Base-by-base conservation (phyloP, 2,888 invertebrate genomes). In the Troglohyphantes excavatus region DNA sequence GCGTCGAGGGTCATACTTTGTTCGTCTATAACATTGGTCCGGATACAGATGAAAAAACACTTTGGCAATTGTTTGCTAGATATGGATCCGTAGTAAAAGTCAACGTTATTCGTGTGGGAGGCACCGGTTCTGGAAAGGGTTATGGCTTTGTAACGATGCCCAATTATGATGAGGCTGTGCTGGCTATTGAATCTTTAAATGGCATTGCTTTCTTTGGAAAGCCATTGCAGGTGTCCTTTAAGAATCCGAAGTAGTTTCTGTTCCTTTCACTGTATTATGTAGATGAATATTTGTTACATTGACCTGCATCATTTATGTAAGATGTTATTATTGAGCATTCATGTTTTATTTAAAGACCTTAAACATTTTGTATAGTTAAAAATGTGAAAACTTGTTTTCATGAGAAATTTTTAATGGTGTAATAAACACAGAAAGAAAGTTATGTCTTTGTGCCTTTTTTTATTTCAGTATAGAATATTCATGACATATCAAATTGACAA, bases 141-240 rank as follows among this genome's bases (percentile, higher is more conserved):
- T 94, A 93, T 91, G 94, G 93, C 0, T 94, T 94, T 92, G 93
- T 94, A 13, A 93, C 93, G 21, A 94, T 94, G 94, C 92, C 92
- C 19, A 93, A 93, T 92, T 93, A 93, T 87, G 92, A 93, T 23
- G 93, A 94, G 81, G 94, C 94, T 17, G 91, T 92, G 72, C 92
- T 92, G 82, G 93, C 94, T 17, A 93, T 94, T 76, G 92, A 93
- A 79, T 92, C 92, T 59, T 92, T 94, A 72, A 93, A 94, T 92
- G 93, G 94, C 7, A 89, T 92, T 90, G 92, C 93, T 70, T 92
- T 91, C 76, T 90, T 90, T 53, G 93, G 93, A 17, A 93, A 93
- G 81, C 93, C 93, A 68, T 92, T 94, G 46, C 93, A 93, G 90
- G 94, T 94, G 13, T 93, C 93, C 7, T 93, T 93, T 86, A 93